Evolutionary conservation across 2,888 invertebrate species (phyloP), one percentile per base, ranked within the genome.

Genomic region (Litoditis marina): DNA sequence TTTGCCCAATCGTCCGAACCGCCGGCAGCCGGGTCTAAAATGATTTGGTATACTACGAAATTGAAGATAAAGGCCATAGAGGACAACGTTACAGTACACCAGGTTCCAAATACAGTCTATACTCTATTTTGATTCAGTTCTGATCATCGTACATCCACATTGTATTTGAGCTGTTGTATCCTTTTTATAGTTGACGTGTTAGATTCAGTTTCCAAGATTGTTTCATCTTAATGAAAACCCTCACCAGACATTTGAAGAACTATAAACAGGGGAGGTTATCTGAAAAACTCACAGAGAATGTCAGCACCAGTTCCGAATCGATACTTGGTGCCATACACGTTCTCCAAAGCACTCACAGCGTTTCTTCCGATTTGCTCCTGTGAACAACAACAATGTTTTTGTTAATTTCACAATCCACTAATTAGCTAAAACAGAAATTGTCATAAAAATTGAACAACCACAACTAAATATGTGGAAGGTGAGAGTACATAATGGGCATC

Each of bases 1-100:
- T 81, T 82, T 16, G 82, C 83, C 83, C 83, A 83, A 63, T 83
- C 83, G 59, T 82, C 81, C 2, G 81, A 80, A 2, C 81, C 82
- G 16, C 83, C 83, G 25, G 83, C 73, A 0, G 80, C 78, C 0
- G 81, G 81, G 60, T 83, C 82, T 76, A 68, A 62, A 66, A 46
- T 30, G 30, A 2, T 6, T 27, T 19, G 0, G 8, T 44, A 22
- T 19, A 44, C 19, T 44, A 19, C 19, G 25, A 4, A 4, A 22
- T 44, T 44, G 25, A 4, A 5, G 8, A 5, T 2, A 53, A 13
- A 19, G 22, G 54, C n/a, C 7, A 6, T 42, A 39, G 22, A 16
- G 39, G 39, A 39, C 19, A n/a, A n/a, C n/a, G n/a, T n/a, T n/a
- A n/a, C n/a, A n/a, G n/a, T n/a, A n/a, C n/a, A n/a, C n/a, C 36